Evolutionary conservation across 2,888 invertebrate species (phyloP).

Genomic region (Diaperis boleti): DNA sequence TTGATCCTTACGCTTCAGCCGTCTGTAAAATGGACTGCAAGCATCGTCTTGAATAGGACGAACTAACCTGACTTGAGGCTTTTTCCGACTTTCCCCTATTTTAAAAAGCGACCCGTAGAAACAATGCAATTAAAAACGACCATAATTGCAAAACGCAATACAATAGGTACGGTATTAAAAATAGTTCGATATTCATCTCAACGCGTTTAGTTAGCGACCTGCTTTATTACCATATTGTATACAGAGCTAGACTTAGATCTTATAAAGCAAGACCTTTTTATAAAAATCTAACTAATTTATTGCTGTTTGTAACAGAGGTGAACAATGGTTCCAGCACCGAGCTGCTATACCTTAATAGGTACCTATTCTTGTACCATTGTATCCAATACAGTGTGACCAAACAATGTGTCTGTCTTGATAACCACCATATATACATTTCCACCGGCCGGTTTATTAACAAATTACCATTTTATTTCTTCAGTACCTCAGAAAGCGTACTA

Average conservation of each 20-base stretch:
- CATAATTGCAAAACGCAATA: constrained; percentile 48
- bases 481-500: constrained; percentile 8
- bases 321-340: constrained; percentile 57
- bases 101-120: constrained; percentile 26
- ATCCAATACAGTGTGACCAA: constrained; percentile 56
- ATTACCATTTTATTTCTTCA: constrained; percentile 21
- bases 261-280: constrained; percentile 55
- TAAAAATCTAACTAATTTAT: constrained; percentile 59
- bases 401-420: constrained; percentile 53
- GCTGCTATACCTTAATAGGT: constrained; percentile 55
- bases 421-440: constrained; percentile 44
- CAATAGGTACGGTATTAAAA: constrained; percentile 54
- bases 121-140: constrained; percentile 44
- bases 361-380: constrained; percentile 57
- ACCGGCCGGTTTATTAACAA: constrained; percentile 26
- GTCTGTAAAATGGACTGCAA: too few species aligned
- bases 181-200: constrained; percentile 55
- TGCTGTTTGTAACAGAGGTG: constrained; percentile 54
- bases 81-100: too few species aligned
- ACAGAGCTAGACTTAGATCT: constrained; percentile 51
- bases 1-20: too few species aligned
- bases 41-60: too few species aligned
- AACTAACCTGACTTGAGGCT: too few species aligned
- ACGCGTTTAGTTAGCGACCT: constrained; percentile 52
- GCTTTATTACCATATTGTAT: constrained; percentile 59